Percentiles rank a stretch among this genome's conserved stretches.
Evolutionary conservation across 1,140 invertebrate species (phyloP).

Genomic region (Ceratina australensis): DNA sequence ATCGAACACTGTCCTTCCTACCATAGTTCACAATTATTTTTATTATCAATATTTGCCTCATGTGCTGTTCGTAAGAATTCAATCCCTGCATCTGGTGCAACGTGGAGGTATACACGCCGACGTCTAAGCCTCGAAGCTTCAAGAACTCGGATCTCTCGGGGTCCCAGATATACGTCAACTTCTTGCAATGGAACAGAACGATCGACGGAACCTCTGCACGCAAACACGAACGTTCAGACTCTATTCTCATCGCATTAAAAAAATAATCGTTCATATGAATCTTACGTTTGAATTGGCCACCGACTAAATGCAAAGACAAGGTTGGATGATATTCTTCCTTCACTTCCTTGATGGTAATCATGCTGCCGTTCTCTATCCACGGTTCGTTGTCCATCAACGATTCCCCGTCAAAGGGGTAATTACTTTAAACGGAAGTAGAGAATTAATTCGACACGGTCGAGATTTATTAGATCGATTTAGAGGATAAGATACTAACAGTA

Average conservation of each 20-base stretch:
- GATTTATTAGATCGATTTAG: background rate
- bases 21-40: background rate
- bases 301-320: conserved; percentile 76
- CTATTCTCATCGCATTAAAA: background rate
- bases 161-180: conserved; percentile 89
- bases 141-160: conserved; percentile 82
- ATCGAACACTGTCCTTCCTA: background rate
- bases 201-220: conserved; percentile 82
- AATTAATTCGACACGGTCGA: background rate
- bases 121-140: conserved; percentile 86
- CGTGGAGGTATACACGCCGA: conserved; percentile 82
- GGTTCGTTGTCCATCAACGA: conserved; percentile 68
- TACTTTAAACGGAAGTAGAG: conserved; percentile 46
- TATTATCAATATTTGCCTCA: conserved; percentile 79
- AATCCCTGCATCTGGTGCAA: conserved; percentile 83
- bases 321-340: conserved; percentile 64
- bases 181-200: conserved; percentile 87
- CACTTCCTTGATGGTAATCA: conserved; percentile 61
- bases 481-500: conserved; percentile 70
- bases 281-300: conserved; percentile 79
- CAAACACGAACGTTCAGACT: conserved; percentile 19
- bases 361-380: conserved; percentile 66
- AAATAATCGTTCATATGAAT: background rate
- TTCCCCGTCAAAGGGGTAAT: conserved; percentile 65
- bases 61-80: conserved; percentile 80